These are phyloP conservation scores for Machimus rusticus DNA, from an alignment of 2,888 invertebrate species.

Conservation along the genomic window DNA sequence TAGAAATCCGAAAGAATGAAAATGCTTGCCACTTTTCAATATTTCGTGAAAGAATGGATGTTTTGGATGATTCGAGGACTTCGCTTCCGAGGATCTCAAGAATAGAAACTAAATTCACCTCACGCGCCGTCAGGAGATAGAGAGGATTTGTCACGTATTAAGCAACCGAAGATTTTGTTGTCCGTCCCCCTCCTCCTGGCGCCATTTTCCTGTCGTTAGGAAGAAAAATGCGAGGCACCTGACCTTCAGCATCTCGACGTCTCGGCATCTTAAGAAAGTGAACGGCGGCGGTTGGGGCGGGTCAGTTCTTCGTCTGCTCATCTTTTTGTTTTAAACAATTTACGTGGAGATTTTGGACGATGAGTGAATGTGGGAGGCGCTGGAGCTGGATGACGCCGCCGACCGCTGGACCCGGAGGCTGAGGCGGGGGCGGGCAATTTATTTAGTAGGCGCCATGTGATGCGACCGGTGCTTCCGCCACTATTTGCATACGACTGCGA, in stretches of 20 bases:
- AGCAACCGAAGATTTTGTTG: background rate
- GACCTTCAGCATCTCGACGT: background rate
- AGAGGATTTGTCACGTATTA: conserved; percentile 29
- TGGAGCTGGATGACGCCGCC: background rate
- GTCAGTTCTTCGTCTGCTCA: background rate
- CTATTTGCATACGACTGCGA: background rate
- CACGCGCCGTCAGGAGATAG: conserved; percentile 2
- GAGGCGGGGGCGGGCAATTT: background rate
- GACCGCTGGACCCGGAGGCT: background rate
- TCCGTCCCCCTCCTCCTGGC: background rate
- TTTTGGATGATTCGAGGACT: background rate
- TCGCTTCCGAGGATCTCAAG: background rate
- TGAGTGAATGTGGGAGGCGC: background rate
- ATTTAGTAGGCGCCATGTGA: background rate
- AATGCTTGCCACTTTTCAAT: background rate
- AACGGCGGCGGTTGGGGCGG: background rate
- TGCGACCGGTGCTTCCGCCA: background rate
- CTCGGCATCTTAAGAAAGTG: background rate
- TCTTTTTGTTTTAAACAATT: background rate
- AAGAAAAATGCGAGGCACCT: conserved; percentile 20
- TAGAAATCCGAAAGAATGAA: background rate
- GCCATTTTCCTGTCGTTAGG: background rate
- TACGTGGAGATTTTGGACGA: background rate
- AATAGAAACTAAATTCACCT: conserved; percentile 1
- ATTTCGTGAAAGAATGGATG: background rate